A percentile compares a stretch with the other conserved stretches of the same genome.
Conservation (phyloP, 2,888 invertebrate species). For the Hydrotaea diabolus region DNA sequence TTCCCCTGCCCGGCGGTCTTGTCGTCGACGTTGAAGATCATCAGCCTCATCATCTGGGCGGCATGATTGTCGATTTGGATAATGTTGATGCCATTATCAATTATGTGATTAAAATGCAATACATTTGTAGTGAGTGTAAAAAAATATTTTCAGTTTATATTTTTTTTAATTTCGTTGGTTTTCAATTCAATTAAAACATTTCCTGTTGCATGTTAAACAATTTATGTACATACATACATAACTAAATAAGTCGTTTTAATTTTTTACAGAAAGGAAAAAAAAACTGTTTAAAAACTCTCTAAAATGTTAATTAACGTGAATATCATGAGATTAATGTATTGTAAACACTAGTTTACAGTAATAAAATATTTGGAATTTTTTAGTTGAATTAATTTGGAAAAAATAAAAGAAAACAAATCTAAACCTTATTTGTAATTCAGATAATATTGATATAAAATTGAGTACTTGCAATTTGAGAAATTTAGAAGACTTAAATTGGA, state of each 20-base stretch:
- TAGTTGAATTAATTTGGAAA: background rate
- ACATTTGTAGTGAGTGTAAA: slow-evolving; percentile 63
- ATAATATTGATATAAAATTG: no score
- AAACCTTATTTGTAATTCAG: no score
- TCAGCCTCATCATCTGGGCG: slow-evolving; percentile 44
- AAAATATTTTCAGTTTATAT: background rate
- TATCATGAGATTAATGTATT: background rate
- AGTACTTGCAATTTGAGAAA: no score
- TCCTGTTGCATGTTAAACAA: slow-evolving; percentile 55
- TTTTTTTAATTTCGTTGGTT: slow-evolving; percentile 9
- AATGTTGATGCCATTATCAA: slow-evolving; percentile 69
- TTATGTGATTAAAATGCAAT: slow-evolving; percentile 69
- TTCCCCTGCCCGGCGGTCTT: slow-evolving; percentile 12
- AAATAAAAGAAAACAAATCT: no score
- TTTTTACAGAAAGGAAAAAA: background rate
- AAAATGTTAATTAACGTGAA: slow-evolving; percentile 45
- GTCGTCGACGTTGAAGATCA: slow-evolving; percentile 5
- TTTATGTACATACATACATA: background rate
- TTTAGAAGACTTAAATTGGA: no score
- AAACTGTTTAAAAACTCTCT: slow-evolving; percentile 26
- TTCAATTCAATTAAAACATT: slow-evolving; percentile 45
- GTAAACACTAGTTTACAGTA: no score
- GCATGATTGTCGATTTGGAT: slow-evolving; percentile 65
- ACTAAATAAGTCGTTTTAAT: background rate
- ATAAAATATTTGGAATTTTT: no score